These are phyloP conservation scores for Pelusios castaneus DNA, from an alignment of 2,113 vertebrate genomes.

Conservation along the genomic window DNA sequence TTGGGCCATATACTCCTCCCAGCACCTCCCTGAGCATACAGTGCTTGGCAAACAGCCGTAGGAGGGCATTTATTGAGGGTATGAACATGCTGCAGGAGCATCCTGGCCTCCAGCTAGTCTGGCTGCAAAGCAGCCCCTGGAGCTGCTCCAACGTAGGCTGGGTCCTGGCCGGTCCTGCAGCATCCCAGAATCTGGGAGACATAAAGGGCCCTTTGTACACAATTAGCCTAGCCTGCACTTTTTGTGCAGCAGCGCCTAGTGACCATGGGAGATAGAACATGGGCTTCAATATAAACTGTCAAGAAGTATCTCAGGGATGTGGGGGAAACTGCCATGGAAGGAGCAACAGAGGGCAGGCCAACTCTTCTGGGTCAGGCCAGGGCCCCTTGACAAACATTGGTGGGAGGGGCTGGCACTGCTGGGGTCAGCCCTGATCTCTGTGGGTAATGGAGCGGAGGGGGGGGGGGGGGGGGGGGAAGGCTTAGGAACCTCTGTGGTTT, in stretches of 20 bases:
- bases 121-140: neutral
- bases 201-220: neutral
- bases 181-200: neutral
- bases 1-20: neutral
- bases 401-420: rapidly evolving
- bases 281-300: neutral
- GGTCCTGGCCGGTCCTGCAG: neutral
- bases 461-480: neutral
- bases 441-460: neutral
- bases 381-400: neutral
- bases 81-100: neutral
- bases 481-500: neutral
- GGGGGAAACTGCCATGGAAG: neutral
- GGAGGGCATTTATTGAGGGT: neutral
- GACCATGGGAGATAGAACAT: neutral
- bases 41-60: neutral
- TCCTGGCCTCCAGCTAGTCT: neutral
- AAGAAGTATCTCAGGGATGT: neutral
- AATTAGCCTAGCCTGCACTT: neutral
- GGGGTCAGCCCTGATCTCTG: neutral
- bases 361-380: neutral
- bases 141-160: neutral
- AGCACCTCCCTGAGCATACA: neutral
- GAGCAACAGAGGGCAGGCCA: neutral
- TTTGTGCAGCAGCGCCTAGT: neutral